Percentiles rank a stretch among this genome's conserved stretches.
These are phyloP conservation scores for Hecatera dysodea DNA, from an alignment of 2,888 invertebrate species.

Conservation along the genomic window DNA sequence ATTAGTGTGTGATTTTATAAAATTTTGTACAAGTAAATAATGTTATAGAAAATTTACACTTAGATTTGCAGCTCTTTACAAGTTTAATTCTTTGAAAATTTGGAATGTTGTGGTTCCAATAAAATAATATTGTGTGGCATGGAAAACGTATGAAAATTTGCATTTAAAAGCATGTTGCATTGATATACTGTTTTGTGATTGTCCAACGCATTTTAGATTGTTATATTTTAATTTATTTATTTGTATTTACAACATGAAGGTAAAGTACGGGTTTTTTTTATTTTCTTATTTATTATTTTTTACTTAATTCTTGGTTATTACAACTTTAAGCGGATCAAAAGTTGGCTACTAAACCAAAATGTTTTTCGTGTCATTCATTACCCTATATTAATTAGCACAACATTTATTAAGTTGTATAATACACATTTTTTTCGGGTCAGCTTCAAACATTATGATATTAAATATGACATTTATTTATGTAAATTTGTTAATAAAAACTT, in stretches of 20 bases:
- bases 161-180: constrained; percentile 64
- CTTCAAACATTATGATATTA: too few relatives aligned
- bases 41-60: constrained; percentile 8
- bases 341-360: neutral
- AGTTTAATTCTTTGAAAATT: neutral
- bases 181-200: constrained; percentile 37
- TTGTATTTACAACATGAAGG: constrained; percentile 34
- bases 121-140: constrained; percentile 43
- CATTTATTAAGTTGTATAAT: neutral
- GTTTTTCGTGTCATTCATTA: too few relatives aligned
- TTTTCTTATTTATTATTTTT: constrained; percentile 4
- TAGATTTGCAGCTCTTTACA: constrained; percentile 2
- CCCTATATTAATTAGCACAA: neutral
- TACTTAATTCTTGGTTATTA: too few relatives aligned
- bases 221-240: constrained; percentile 23
- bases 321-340: neutral
- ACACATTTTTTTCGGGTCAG: too few relatives aligned
- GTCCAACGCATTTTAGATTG: constrained; percentile 45
- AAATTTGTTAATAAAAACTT: too few relatives aligned
- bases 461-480: too few relatives aligned
- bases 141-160: constrained; percentile 37
- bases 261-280: constrained; percentile 41
- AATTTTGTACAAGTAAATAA: neutral
- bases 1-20: constrained; percentile 40
- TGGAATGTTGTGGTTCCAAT: neutral